Base-by-base conservation (phyloP, 2,888 invertebrate species). In the Cataglyphis rosenhaueri region DNA sequence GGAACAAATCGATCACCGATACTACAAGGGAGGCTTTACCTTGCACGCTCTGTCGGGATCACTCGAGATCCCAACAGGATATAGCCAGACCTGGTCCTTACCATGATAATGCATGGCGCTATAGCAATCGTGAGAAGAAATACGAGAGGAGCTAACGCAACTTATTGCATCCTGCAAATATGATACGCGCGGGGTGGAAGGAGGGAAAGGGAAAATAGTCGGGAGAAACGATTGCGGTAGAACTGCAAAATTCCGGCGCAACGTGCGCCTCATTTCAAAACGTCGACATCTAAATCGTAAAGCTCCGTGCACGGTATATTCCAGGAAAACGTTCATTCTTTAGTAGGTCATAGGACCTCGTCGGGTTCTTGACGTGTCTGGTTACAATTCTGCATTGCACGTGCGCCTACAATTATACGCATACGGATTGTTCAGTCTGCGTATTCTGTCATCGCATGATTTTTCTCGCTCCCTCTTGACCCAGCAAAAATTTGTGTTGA, bases 201-300 rank as follows among this genome's bases (percentile, higher is more conserved):
- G 21, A 10, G 21, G 32, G 10, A n/a, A 32, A 57, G 57, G 21
- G 57, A 57, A 21, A 57, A 57, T 38, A 21, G 35, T 38, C 12
- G 66, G 55, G 66, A n/a, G 10, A 21, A 4, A 12, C 59, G 44
- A 48, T 52, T 79, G 78, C 44, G 59, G 59, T 59, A 44, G 21
- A 70, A 59, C 70, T 70, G 70, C 35, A 79, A 70, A 70, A 68
- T 78, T 76, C 78, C 59, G 68, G 68, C 15, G 32, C 57, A 68
- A 32, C 59, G 32, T 70, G 70, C 70, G 57, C 70, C 44, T 70
- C 59, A 78, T 78, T 78, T 78, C 57, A 70, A 21, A 21, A 78
- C 44, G 76, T 76, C 75, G 52, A 65, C 65, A 35, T 78, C 78
- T 78, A 78, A 78, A 59, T 70, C 70, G 78, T 44, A 68, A 78